Evolutionary conservation across 2,888 invertebrate genomes (phyloP).

Genomic region (Sisyra nigra): DNA sequence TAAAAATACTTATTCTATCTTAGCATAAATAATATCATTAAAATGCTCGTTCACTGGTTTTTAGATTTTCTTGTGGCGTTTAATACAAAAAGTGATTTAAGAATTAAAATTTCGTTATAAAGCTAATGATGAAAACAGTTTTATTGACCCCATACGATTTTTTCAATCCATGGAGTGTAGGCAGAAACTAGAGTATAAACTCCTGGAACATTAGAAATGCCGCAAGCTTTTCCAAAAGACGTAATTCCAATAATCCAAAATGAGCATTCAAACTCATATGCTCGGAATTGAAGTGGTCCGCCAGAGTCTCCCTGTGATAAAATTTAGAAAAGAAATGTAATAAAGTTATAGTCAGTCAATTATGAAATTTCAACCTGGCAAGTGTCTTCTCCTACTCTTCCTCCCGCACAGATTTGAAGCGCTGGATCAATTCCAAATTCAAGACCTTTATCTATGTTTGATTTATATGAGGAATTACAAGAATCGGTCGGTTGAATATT

Average conservation of each 20-base stretch:
- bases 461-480: too few species aligned
- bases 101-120: too few species aligned
- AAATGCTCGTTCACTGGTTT: too few species aligned
- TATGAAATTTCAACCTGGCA: conserved; percentile 20
- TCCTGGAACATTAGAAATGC: conserved; percentile 27
- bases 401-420: conserved; percentile 18
- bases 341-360: not conserved
- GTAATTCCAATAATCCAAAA: conserved; percentile 30
- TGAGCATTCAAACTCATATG: conserved; percentile 23
- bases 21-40: too few species aligned
- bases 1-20: too few species aligned
- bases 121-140: too few species aligned
- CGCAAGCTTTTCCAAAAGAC: conserved; percentile 32
- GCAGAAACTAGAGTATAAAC: conserved; percentile 39
- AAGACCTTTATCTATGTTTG: too few species aligned
- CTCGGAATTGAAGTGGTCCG: conserved; percentile 36
- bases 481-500: too few species aligned
- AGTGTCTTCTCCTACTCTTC: conserved; percentile 19
- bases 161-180: conserved; percentile 42
- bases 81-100: too few species aligned
- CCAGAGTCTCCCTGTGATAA: conserved; percentile 58
- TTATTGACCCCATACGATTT: conserved; percentile 29
- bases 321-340: conserved; percentile 9
- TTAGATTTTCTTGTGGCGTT: too few species aligned
- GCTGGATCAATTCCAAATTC: too few species aligned